Evolutionary conservation across 2,113 vertebrate genomes (phyloP).

Genomic region (Melanerpes formicivorus): DNA sequence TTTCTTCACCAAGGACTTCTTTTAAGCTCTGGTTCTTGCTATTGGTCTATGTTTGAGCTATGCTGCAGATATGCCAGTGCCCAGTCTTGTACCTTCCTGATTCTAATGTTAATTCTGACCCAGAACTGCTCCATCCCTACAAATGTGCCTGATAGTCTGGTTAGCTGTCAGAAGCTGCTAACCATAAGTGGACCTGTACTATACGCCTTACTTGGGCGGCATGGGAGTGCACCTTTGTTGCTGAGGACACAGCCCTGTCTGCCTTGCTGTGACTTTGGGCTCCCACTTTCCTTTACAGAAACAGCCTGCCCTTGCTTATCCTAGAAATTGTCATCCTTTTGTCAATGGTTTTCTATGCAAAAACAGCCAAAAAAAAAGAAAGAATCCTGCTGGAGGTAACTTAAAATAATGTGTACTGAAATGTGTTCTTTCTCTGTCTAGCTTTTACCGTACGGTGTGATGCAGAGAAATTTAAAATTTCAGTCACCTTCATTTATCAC

Average conservation of each 20-base stretch:
- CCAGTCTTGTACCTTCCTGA: not conserved
- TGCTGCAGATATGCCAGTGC: not conserved
- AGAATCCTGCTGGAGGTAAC: not conserved
- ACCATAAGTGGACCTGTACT: not conserved
- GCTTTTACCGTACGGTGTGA: not conserved
- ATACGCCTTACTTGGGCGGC: not conserved
- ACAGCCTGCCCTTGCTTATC: not conserved
- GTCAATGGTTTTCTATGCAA: not conserved
- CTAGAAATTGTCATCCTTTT: not conserved
- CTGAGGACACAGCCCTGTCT: not conserved
- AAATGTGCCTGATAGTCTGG: accelerated
- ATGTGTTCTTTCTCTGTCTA: not conserved
- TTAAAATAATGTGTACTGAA: not conserved
- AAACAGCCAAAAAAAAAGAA: not conserved
- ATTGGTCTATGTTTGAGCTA: not conserved
- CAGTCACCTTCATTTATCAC: not conserved
- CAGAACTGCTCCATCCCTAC: not conserved
- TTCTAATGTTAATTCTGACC: not conserved
- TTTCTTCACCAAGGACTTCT: not conserved
- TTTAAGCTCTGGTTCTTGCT: not conserved
- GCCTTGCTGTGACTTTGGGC: not conserved
- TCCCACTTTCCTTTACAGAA: not conserved
- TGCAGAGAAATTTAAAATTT: not conserved
- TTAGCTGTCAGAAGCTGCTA: not conserved
- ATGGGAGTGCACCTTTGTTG: accelerated